phyloP scores from a whole-genome alignment of 2,888 invertebrate species.

The Pollenia amentaria region DNA sequence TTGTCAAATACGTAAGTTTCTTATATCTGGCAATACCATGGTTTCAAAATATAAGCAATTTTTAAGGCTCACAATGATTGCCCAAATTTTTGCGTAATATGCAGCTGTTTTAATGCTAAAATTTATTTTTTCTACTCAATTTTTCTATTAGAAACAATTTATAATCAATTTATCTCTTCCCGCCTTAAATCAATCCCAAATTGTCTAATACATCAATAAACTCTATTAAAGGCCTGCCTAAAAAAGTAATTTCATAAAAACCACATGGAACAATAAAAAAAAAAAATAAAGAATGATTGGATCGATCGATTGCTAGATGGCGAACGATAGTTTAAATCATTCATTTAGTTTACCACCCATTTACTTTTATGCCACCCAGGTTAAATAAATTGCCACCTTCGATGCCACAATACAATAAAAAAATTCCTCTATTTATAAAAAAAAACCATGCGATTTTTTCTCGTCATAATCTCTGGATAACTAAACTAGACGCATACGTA shows the following conservation, averaged over 20 bases:
- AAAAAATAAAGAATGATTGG: slow-evolving; percentile 36
- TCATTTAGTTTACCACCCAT: slow-evolving; percentile 72
- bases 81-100: no score
- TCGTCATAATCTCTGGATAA: slow-evolving; percentile 21
- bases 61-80: no score
- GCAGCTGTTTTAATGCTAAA: no score
- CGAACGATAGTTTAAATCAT: slow-evolving; percentile 70
- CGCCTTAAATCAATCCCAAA: no score
- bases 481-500: neutral
- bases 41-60: no score
- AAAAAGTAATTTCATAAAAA: slow-evolving; percentile 10
- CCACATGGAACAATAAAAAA: neutral
- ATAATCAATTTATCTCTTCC: no score
- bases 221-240: slow-evolving; percentile 37
- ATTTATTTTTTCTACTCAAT: no score
- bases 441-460: neutral
- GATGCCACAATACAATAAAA: slow-evolving; percentile 53
- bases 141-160: no score
- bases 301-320: slow-evolving; percentile 70
- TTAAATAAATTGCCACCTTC: slow-evolving; percentile 68
- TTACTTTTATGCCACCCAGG: slow-evolving; percentile 68
- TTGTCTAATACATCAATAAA: neutral
- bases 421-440: slow-evolving; percentile 36
- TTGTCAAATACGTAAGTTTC: no score
- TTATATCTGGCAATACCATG: no score